Evolutionary conservation across 2,113 vertebrate species (phyloP).

Genomic region (Nothoprocta perdicaria): DNA sequence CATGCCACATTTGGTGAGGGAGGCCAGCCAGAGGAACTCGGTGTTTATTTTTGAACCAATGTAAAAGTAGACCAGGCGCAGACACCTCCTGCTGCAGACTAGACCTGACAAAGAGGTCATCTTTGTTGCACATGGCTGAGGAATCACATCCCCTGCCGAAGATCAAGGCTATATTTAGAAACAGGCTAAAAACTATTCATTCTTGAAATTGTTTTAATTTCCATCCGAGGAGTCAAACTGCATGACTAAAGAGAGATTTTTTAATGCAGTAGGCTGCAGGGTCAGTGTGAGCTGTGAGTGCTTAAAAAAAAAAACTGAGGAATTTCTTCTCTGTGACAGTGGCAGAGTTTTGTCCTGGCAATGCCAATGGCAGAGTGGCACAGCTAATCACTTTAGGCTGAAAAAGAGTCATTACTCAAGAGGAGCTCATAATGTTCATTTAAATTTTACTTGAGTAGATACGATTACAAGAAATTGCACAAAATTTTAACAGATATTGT

Average conservation of each 20-base stretch:
- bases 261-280: neutral
- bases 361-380: neutral
- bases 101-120: slow-evolving; percentile 77
- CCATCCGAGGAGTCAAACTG: slow-evolving; percentile 67
- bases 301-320: slow-evolving; percentile 62
- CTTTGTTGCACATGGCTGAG: slow-evolving; percentile 72
- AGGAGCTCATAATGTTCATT: slow-evolving; percentile 62
- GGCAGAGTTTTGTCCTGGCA: slow-evolving; percentile 69
- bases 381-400: slow-evolving; percentile 66
- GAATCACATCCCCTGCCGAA: slow-evolving; percentile 62
- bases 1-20: slow-evolving; percentile 55
- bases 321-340: slow-evolving; percentile 68
- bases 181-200: slow-evolving; percentile 69
- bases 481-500: slow-evolving; percentile 71
- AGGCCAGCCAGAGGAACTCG: slow-evolving; percentile 63
- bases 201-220: slow-evolving; percentile 78
- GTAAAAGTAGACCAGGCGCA: slow-evolving; percentile 69
- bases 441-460: slow-evolving; percentile 75
- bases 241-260: neutral
- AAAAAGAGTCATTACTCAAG: slow-evolving; percentile 65
- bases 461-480: slow-evolving; percentile 77
- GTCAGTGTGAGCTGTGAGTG: slow-evolving; percentile 46
- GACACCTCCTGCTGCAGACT: slow-evolving; percentile 70
- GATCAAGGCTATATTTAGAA: slow-evolving; percentile 74
- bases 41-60: slow-evolving; percentile 74